Conservation (phyloP, 2,888 invertebrate genomes). For the Vesta saturnalis region DNA sequence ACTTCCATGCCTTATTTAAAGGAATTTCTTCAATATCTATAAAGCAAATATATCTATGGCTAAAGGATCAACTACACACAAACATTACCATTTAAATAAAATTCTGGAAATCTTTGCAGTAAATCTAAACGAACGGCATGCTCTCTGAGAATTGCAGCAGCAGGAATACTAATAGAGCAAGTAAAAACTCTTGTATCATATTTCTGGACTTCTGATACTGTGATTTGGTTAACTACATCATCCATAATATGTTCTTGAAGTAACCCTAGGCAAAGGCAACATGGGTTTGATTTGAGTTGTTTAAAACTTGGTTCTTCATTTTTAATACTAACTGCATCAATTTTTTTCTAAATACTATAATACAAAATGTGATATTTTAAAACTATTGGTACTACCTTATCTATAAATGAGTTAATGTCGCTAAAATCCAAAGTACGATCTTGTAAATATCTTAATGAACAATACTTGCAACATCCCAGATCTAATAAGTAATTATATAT, state of each 20-base stretch:
- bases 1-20: conserved; percentile 85
- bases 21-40: conserved; percentile 62
- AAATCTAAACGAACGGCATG: conserved; percentile 71
- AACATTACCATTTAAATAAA: conserved; percentile 63
- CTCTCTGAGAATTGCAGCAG: conserved; percentile 73
- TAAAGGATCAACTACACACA: too few species aligned
- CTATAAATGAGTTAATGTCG: conserved; percentile 62
- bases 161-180: conserved; percentile 77
- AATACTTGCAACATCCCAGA: conserved; percentile 73
- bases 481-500: conserved; percentile 63
- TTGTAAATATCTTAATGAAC: conserved; percentile 75
- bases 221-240: conserved; percentile 65
- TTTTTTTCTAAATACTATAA: conserved; percentile 25
- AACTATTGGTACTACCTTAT: conserved; percentile 62
- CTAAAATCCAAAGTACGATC: conserved; percentile 68
- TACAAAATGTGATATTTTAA: not conserved
- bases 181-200: conserved; percentile 75
- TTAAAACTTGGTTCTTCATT: conserved; percentile 54
- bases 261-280: conserved; percentile 78
- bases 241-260: conserved; percentile 69
- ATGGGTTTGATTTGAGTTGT: conserved; percentile 65
- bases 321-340: too few species aligned
- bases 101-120: conserved; percentile 65
- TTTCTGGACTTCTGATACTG: conserved; percentile 63
- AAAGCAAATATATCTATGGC: too few species aligned